Evolutionary conservation across 2,797 vertebrate species (phyloP).

Genomic region (Hydrocynus forskahlii): DNA sequence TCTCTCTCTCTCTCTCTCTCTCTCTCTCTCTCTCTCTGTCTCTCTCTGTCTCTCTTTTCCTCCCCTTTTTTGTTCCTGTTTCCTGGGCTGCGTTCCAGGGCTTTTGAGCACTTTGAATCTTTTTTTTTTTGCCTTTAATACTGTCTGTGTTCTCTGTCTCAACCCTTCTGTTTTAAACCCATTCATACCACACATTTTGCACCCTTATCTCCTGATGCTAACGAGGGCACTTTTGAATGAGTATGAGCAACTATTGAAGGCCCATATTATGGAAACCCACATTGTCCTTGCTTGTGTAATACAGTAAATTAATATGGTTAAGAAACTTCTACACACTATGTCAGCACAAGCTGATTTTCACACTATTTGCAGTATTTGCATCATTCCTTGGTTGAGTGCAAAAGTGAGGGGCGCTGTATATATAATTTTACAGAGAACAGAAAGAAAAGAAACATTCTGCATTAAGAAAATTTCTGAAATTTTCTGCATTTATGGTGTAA

Average conservation of each 20-base stretch:
- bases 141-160: neutral
- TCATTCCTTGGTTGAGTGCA: neutral
- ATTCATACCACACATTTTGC: neutral
- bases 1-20: slow-evolving; percentile 1
- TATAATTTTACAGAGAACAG: neutral
- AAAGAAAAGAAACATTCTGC: neutral
- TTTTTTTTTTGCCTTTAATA: neutral
- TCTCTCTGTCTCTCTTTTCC: slow-evolving; percentile 50
- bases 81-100: slow-evolving; percentile 11
- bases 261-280: neutral
- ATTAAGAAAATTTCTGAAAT: too few species aligned
- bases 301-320: neutral
- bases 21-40: neutral
- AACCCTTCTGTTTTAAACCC: neutral
- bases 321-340: neutral
- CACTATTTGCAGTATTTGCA: neutral
- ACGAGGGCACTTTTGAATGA: neutral
- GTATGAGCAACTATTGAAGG: neutral
- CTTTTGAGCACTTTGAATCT: neutral
- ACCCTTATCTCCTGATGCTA: neutral
- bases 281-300: neutral
- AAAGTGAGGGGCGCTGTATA: neutral
- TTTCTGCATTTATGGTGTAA: too few species aligned
- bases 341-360: neutral
- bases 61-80: slow-evolving; percentile 34